Percentiles rank a stretch among this genome's conserved stretches.
Evolutionary conservation across 2,113 vertebrate species (phyloP).

Genomic region (Marcusenius ussheri): DNA sequence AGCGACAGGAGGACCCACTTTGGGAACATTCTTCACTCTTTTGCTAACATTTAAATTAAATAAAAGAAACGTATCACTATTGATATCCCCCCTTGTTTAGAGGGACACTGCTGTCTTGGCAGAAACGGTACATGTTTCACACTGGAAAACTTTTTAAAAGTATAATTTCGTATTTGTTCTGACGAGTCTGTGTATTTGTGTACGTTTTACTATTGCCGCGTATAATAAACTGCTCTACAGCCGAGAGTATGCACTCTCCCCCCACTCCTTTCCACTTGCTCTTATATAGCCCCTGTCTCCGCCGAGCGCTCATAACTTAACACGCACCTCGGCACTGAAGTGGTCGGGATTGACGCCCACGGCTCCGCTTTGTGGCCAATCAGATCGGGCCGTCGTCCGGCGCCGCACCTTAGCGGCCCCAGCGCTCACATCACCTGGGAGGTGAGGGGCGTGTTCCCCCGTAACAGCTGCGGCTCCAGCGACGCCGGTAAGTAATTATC

Average conservation of each 20-base stretch:
- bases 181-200: neutral
- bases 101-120: neutral
- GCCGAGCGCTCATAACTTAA: neutral
- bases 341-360: conserved; percentile 36
- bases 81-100: neutral
- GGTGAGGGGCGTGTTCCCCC: neutral
- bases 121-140: neutral
- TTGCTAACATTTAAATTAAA: conserved; percentile 12
- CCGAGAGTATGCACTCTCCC: neutral
- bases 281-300: neutral
- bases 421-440: neutral
- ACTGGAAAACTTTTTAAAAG: neutral
- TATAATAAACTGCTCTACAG: neutral
- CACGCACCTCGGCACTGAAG: neutral
- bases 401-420: neutral
- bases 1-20: conserved; percentile 39
- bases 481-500: neutral
- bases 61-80: neutral
- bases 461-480: neutral
- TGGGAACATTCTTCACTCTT: conserved; percentile 34
- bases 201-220: neutral
- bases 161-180: neutral
- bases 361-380: conserved; percentile 40
- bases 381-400: conserved; percentile 12
- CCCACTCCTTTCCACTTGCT: neutral